Evolutionary conservation across 2,888 invertebrate genomes (phyloP).

Genomic region (Tetrapedia diversipes): DNA sequence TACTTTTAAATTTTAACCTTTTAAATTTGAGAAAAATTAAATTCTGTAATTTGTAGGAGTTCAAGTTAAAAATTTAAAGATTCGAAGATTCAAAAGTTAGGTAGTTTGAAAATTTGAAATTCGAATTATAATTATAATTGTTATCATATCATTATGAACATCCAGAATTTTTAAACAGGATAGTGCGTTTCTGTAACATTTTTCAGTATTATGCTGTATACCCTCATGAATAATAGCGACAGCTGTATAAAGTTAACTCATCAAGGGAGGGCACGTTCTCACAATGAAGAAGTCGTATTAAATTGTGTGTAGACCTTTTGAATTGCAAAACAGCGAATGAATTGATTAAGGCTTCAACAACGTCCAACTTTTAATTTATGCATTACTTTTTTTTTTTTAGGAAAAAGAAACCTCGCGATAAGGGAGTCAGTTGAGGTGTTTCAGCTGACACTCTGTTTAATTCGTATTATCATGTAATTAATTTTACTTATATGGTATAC

Average conservation of each 20-base stretch:
- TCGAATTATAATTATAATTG: too few relatives aligned
- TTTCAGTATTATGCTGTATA: not conserved
- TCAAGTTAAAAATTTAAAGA: too few relatives aligned
- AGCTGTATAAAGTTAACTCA: not conserved
- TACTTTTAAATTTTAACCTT: too few relatives aligned
- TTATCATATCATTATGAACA: too few relatives aligned
- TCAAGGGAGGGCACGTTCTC: not conserved
- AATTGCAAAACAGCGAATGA: constrained; percentile 15
- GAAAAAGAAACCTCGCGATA: not conserved
- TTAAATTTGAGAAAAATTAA: too few relatives aligned
- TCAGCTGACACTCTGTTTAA: not conserved
- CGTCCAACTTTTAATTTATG: constrained; percentile 23
- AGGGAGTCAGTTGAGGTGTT: not conserved
- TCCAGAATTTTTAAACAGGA: too few relatives aligned
- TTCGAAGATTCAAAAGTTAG: too few relatives aligned
- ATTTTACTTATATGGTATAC: not conserved
- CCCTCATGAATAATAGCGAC: not conserved
- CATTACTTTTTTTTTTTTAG: not conserved
- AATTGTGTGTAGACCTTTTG: not conserved
- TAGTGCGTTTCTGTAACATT: too few relatives aligned
- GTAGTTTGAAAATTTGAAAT: not conserved
- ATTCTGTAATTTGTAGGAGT: too few relatives aligned
- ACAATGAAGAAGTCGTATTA: not conserved
- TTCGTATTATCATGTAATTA: constrained; percentile 5
- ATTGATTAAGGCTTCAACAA: constrained; percentile 18